Evolutionary conservation across 2,888 invertebrate species (phyloP), one percentile per base, ranked within the genome.

Genomic region (Mythimna vitellina): DNA sequence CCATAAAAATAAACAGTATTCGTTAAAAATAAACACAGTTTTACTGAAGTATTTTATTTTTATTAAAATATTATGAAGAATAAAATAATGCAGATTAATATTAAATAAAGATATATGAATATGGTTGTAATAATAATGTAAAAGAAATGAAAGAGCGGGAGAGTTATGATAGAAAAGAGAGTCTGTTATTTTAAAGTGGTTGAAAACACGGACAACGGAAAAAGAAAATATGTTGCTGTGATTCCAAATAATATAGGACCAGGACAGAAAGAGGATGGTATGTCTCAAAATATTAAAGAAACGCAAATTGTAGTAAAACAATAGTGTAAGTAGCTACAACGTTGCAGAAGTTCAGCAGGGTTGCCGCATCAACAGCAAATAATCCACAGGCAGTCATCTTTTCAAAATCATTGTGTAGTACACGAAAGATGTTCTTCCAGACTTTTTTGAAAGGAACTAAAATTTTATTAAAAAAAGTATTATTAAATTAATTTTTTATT

Each of bases 301-400:
- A 82, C 22, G 82, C 73, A 73, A 80, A 82, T 51, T 80, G 79
- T 25, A 81, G 49, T 70, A 81, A 68, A 29, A 81, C 81, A 62
- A 81, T 73, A n/a, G 70, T 73, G 17, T 81, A 81, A n/a, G 76
- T 68, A 63, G 84, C 56, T 1, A 83, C 61, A 0, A 83, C 22
- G 9, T 73, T 62, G 38, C 76, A 70, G n/a, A 83, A 81, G 20
- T 70, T 56, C 0, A 83, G 22, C 29, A 83, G 38, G 0, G 81
- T 69, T 0, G 53, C 62, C 10, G 76, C 67, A 7, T 76, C 70
- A 7, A 83, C 61, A 0, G 22, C 12, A 10, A 81, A 83, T 3
- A 76, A 4, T 0, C 81, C 84, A 29, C 67, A 76, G 0, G 81
- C 81, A 29, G 49, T 70, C 62, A 81, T 60, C 12, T 68, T 70